phyloP scores from a whole-genome alignment of 2,888 invertebrate genomes.

The Orthosia cruda region DNA sequence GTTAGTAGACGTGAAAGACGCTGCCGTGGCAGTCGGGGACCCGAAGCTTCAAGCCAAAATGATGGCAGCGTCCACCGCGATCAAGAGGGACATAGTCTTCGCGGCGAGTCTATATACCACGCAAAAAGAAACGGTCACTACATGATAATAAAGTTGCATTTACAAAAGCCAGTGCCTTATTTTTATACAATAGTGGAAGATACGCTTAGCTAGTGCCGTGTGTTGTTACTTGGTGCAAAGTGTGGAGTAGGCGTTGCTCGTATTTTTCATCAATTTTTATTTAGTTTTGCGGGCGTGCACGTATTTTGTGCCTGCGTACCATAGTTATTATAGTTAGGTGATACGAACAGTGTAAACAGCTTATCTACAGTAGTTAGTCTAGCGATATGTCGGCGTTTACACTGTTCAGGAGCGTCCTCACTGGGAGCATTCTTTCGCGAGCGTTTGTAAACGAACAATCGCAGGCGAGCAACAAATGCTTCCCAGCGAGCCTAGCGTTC shows the following conservation, averaged over 20 bases:
- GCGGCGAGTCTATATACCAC: slow-evolving; percentile 98
- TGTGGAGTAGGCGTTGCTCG: background rate
- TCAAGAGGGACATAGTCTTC: slow-evolving; percentile 99
- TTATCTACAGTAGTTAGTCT: slow-evolving; percentile 7
- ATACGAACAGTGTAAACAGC: slow-evolving; percentile 16
- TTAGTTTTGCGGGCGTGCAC: background rate
- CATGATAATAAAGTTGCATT: slow-evolving; percentile 50
- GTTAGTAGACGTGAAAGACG: slow-evolving; percentile 96
- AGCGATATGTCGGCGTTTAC: background rate
- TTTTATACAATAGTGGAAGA: slow-evolving; percentile 11
- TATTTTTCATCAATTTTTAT: slow-evolving; percentile 21
- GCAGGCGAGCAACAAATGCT: too few relatives aligned
- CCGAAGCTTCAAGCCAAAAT: slow-evolving; percentile 98
- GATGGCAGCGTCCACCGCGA: slow-evolving; percentile 98
- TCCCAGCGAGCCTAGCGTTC: too few relatives aligned
- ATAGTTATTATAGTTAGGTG: background rate
- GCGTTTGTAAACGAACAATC: too few relatives aligned
- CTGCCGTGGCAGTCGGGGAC: slow-evolving; percentile 98
- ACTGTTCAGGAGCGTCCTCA: too few relatives aligned
- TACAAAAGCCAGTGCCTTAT: slow-evolving; percentile 24
- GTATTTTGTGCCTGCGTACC: background rate
- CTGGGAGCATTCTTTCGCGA: too few relatives aligned
- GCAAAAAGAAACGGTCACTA: slow-evolving; percentile 80
- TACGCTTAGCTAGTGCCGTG: slow-evolving; percentile 35
- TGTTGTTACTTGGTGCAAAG: slow-evolving; percentile 7